phyloP scores from a whole-genome alignment of 30 jellyfish, hydroid and myxozoan species.

The Hydractinia symbiolongicarpus region DNA sequence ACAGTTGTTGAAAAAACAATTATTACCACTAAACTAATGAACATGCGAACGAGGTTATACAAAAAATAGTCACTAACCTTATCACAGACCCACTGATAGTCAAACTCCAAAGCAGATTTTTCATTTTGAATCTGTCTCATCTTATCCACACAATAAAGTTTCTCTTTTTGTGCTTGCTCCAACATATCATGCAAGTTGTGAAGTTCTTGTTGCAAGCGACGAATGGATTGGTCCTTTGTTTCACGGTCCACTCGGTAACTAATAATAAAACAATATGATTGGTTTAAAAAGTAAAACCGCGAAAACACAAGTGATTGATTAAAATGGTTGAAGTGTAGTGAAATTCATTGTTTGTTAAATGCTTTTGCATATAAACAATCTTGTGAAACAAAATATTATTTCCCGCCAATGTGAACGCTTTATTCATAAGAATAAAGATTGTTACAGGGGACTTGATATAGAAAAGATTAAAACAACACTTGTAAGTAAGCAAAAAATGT shows the following conservation, averaged over 20 bases:
- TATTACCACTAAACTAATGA: no score
- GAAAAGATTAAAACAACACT: no score
- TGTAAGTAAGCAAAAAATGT: no score
- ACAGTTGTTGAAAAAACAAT: no score
- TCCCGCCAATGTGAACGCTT: no score
- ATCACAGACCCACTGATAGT: slow-evolving; percentile 72
- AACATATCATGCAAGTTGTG: slow-evolving; percentile 65
- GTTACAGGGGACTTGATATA: no score
- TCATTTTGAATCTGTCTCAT: slow-evolving; percentile 93
- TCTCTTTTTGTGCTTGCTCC: slow-evolving; percentile 80
- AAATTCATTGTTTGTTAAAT: no score
- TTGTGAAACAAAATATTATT: no score
- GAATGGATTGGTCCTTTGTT: slow-evolving; percentile 58
- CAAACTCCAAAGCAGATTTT: slow-evolving; percentile 70
- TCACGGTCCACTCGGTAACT: slow-evolving; percentile 66
- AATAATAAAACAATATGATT: background rate
- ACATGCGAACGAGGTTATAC: background rate
- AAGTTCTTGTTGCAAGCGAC: slow-evolving; percentile 72
- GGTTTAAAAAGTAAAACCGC: background rate
- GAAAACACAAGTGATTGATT: background rate
- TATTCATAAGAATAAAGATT: no score
- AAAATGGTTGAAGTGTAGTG: background rate
- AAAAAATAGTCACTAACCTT: slow-evolving; percentile 25
- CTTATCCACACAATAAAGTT: slow-evolving; percentile 70
- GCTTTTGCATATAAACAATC: no score